Conservation (phyloP, 37 sponge, comb jelly and placozoan genomes). For the Lycopodina hypogea region DNA sequence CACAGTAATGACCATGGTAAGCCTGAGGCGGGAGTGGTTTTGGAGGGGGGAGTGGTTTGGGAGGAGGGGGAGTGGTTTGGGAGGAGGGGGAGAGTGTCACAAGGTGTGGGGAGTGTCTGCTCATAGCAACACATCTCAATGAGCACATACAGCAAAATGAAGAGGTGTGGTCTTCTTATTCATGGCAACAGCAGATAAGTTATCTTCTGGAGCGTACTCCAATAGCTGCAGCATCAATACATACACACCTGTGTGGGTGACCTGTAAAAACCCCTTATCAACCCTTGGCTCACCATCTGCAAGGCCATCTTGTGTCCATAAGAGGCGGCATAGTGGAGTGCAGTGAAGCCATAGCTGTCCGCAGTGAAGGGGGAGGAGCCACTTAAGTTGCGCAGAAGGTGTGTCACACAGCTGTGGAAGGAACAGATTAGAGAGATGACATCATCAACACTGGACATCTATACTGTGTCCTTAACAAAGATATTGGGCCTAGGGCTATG, state of each 20-base stretch:
- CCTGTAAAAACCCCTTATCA: not conserved
- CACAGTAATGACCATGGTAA: constrained; percentile 72
- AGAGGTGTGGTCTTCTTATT: constrained; percentile 77
- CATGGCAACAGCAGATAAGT: constrained; percentile 7
- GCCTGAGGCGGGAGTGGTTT: constrained; percentile 38
- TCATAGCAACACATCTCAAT: constrained; percentile 11
- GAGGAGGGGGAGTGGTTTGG: too few species aligned
- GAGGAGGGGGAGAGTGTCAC: not conserved
- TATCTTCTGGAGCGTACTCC: constrained; percentile 64
- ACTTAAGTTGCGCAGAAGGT: constrained; percentile 60
- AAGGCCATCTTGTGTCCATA: constrained; percentile 81
- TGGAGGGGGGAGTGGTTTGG: not conserved
- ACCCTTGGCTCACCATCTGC: constrained; percentile 47
- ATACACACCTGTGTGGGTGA: not conserved
- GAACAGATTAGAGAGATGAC: not conserved
- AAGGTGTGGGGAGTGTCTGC: not conserved
- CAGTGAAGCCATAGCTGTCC: constrained; percentile 66
- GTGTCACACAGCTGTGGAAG: constrained; percentile 78
- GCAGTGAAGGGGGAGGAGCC: constrained; percentile 38
- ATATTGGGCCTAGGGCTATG: too few species aligned
- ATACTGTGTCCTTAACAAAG: not conserved
- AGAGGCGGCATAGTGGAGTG: constrained; percentile 79
- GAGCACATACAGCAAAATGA: constrained; percentile 86
- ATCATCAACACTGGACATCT: not conserved
- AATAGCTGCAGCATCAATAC: constrained; percentile 56